phyloP scores from a whole-genome alignment of 2,888 invertebrate genomes.

The Tipula lateralis region DNA sequence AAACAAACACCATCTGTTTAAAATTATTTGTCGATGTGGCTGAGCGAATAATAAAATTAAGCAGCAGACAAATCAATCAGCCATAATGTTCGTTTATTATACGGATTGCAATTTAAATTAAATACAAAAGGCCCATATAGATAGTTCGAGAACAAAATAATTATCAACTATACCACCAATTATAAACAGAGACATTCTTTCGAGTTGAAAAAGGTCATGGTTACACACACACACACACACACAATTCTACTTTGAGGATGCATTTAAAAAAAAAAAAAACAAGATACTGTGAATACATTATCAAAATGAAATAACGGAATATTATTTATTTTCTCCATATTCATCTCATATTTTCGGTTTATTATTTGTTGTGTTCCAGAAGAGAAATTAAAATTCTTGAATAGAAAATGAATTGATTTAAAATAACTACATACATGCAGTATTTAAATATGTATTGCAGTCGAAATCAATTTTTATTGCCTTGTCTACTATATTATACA shows the following conservation, averaged over 20 bases:
- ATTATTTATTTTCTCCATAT: not conserved
- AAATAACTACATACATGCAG: not conserved
- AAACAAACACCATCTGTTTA: not conserved
- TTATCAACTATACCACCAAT: not conserved
- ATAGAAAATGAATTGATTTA: conserved; percentile 11
- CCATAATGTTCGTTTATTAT: not conserved
- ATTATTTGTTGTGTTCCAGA: not conserved
- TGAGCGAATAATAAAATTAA: not conserved
- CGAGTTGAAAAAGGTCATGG: not conserved
- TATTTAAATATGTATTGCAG: not conserved
- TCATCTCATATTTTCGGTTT: not conserved
- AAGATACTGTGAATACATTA: not conserved
- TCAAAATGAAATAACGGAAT: not conserved
- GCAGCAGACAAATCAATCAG: not conserved
- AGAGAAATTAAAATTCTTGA: not conserved
- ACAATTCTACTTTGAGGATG: not conserved
- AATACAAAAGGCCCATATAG: not conserved
- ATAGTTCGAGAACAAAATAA: not conserved
- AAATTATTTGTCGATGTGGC: not conserved
- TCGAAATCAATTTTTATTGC: not conserved
- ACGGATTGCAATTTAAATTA: not conserved
- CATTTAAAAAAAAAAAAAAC: not conserved
- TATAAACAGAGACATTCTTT: not conserved
- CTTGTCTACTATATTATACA: not conserved
- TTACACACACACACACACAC: not conserved